Evolutionary conservation across 2,113 vertebrate species (phyloP), one percentile per base, ranked within the genome.

Genomic region (Pangasianodon gigas): DNA sequence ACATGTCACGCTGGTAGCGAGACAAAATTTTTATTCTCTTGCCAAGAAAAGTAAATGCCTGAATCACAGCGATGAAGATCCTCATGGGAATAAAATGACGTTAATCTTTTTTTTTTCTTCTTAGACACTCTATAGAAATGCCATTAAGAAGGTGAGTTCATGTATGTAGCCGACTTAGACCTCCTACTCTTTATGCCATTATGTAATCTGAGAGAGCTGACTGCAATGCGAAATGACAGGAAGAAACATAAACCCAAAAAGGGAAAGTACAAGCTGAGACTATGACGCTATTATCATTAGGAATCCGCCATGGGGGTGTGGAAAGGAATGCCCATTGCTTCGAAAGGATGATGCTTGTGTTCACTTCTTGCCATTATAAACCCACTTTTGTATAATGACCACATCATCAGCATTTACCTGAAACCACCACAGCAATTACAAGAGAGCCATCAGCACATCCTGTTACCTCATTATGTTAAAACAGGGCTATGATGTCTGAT

Each of bases 321-420:
- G 26, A 93, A 93, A 92, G 74, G 69, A 84, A 87, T 92, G 92
- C 88, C 91, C 87, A 67, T 48, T 58, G 88, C 91, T 91, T 92
- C 94, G 92, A 94, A 94, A 93, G 90, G 94, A 94, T 93, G 92
- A 93, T 93, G 93, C 93, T 91, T 82, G 74, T 94, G 94, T 95
- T 94, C 93, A 93, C 94, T 93, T 94, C 92, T 93, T 52, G n/a
- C 91, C 92, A 93, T 95, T 95, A 94, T 94, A 93, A 93, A 29
- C 54, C 41, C n/a, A 52, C 46, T 79, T 85, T 85, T 69, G 58
- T 10, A 65, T 88, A 81, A 88, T 51, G 77, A 85, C 41, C 69
- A 85, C 16, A 60, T 21, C 82, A 84, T 46, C 58, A 74, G 46
- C 58, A 83, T 69, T 82, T 88, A 37, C 60, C 41, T 52, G 60